These are phyloP conservation scores for Aurelia aurita complex sp. Pacific DNA, from an alignment of 30 jellyfish, hydroid and myxozoan species.

Conservation along the genomic window DNA sequence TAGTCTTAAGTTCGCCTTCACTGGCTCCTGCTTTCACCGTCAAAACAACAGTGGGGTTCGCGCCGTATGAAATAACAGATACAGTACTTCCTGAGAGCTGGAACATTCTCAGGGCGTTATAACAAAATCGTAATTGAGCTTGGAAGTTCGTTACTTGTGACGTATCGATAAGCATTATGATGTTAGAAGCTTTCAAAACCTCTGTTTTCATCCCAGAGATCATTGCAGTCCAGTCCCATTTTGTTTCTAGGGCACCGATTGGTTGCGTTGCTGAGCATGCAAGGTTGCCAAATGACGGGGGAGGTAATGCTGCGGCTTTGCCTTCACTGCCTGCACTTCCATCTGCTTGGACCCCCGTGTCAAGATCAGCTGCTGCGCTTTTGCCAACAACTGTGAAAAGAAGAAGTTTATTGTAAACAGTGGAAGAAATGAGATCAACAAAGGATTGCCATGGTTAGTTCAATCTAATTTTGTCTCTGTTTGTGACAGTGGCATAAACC, in stretches of 20 bases:
- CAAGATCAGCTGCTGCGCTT: slow-evolving; percentile 68
- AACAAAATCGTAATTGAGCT: slow-evolving; percentile 70
- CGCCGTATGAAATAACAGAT: slow-evolving; percentile 73
- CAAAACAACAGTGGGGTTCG: slow-evolving; percentile 46
- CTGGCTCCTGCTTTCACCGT: slow-evolving; percentile 48
- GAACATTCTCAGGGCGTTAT: slow-evolving; percentile 69
- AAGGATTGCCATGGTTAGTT: too few relatives aligned
- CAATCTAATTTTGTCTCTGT: too few relatives aligned
- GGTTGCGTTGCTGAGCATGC: slow-evolving; percentile 94
- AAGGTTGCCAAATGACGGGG: slow-evolving; percentile 78
- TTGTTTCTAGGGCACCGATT: slow-evolving; percentile 70
- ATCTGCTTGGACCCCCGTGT: slow-evolving; percentile 85
- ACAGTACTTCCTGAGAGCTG: slow-evolving; percentile 66
- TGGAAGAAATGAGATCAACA: too few relatives aligned
- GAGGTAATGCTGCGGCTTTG: slow-evolving; percentile 84
- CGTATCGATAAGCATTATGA: slow-evolving; percentile 75
- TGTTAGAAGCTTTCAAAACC: slow-evolving; percentile 77
- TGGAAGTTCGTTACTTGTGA: slow-evolving; percentile 75
- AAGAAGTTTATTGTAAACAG: too few relatives aligned
- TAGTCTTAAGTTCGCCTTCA: slow-evolving; percentile 59
- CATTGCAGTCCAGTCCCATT: slow-evolving; percentile 91
- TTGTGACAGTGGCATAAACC: too few relatives aligned
- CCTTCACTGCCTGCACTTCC: slow-evolving; percentile 75
- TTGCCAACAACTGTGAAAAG: slow-evolving; percentile 81
- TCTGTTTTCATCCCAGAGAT: slow-evolving; percentile 73